phyloP scores from a whole-genome alignment of 2,888 invertebrate species.

The Alentia gelatinosa region DNA sequence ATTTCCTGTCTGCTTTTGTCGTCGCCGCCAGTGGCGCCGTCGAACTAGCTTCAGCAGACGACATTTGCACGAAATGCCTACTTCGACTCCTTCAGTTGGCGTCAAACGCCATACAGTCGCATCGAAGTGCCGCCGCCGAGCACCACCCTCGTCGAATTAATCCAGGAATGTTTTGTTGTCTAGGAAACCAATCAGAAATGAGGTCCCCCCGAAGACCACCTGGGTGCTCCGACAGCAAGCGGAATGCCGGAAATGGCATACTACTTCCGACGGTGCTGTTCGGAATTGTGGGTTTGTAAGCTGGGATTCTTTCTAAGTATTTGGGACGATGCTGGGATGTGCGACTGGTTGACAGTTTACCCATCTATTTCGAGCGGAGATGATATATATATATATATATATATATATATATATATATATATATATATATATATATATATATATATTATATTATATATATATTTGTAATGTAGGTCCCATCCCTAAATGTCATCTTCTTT shows the following conservation, averaged over 20 bases:
- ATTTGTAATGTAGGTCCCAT: no score
- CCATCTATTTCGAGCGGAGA: no score
- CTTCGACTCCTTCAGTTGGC: not conserved
- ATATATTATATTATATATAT: not conserved
- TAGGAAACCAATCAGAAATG: constrained; percentile 42
- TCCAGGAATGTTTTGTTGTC: constrained; percentile 28
- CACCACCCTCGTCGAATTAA: not conserved
- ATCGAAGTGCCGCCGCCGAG: not conserved
- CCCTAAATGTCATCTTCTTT: no score
- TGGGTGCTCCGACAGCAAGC: not conserved
- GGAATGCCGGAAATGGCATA: not conserved
- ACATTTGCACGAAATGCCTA: not conserved
- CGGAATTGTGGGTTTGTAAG: not conserved
- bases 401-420: not conserved
- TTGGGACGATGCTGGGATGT: no score
- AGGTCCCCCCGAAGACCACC: constrained; percentile 5
- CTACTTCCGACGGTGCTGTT: not conserved
- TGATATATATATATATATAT: no score
- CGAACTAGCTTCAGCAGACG: not conserved
- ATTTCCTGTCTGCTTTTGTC: constrained; percentile 42
- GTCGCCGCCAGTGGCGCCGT: not conserved
- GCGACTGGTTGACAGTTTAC: no score
- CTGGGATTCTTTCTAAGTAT: no score
- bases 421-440: not conserved
- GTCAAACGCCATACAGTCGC: not conserved